These are phyloP conservation scores for Planiliza haematocheilus DNA, from an alignment of 2,113 vertebrate species.

Conservation along the genomic window DNA sequence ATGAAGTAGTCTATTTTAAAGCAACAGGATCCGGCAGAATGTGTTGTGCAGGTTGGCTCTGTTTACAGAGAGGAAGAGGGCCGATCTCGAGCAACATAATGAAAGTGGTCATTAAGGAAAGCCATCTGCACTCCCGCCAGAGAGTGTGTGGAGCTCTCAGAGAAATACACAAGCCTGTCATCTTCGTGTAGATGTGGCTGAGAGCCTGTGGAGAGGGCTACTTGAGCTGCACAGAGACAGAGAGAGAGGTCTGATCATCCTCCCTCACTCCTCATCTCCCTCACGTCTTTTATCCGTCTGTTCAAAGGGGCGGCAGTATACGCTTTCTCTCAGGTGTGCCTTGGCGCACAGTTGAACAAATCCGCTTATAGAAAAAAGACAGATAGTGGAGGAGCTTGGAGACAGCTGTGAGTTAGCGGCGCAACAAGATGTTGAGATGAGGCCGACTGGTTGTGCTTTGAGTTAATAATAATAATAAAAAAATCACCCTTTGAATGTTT, in stretches of 20 bases:
- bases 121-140: constrained; percentile 19
- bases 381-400: constrained; percentile 16
- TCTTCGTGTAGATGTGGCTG: constrained; percentile 26
- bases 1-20: background rate
- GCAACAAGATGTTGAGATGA: constrained; percentile 18
- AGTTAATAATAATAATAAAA: constrained; percentile 43
- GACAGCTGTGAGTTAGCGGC: constrained; percentile 11
- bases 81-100: constrained; percentile 25
- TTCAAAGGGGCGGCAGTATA: constrained; percentile 23
- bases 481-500: constrained; percentile 19
- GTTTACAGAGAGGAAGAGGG: constrained; percentile 15
- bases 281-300: constrained; percentile 29
- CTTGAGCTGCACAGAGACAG: constrained; percentile 28
- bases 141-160: background rate
- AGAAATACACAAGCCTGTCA: constrained; percentile 18
- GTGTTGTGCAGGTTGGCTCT: constrained; percentile 5
- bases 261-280: constrained; percentile 23
- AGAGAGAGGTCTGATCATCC: constrained; percentile 10
- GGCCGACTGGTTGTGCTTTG: constrained; percentile 7
- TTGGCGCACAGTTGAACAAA: constrained; percentile 33
- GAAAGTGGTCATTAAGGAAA: constrained; percentile 34
- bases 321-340: constrained; percentile 31
- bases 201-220: constrained; percentile 35
- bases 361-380: constrained; percentile 32
- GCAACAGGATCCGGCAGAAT: background rate